Conservation (phyloP, 1,140 invertebrate genomes). For the Heliothis virescens region DNA sequence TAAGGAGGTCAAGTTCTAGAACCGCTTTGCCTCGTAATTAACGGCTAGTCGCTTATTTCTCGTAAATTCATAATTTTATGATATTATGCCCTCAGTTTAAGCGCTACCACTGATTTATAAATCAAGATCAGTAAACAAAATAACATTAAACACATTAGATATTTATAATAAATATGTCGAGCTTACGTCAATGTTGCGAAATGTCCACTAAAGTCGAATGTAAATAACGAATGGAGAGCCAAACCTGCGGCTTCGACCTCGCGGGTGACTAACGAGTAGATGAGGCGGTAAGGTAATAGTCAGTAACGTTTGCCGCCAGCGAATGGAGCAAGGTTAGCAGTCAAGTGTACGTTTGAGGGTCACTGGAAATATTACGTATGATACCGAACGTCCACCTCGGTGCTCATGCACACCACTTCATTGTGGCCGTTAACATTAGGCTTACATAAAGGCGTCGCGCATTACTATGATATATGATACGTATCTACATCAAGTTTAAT, state of each 20-base stretch:
- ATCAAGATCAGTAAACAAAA: slow-evolving; percentile 44
- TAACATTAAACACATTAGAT: slow-evolving; percentile 31
- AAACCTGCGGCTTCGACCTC: slow-evolving; percentile 66
- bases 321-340: slow-evolving; percentile 64
- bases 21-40: slow-evolving; percentile 53
- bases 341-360: slow-evolving; percentile 60
- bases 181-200: slow-evolving; percentile 30
- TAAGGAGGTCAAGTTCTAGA: slow-evolving; percentile 79
- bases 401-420: neutral
- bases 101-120: slow-evolving; percentile 10
- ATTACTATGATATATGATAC: slow-evolving; percentile 22
- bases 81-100: slow-evolving; percentile 37
- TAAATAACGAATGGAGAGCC: slow-evolving; percentile 69
- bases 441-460: slow-evolving; percentile 3
- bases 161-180: slow-evolving; percentile 1
- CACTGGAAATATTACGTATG: slow-evolving; percentile 53
- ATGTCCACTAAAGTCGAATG: slow-evolving; percentile 31
- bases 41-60: slow-evolving; percentile 44
- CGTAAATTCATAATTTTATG: slow-evolving; percentile 51
- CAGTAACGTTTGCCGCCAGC: slow-evolving; percentile 55
- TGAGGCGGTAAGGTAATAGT: slow-evolving; percentile 60
- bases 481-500: slow-evolving; percentile 8
- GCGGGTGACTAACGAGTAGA: slow-evolving; percentile 65
- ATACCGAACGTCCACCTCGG: slow-evolving; percentile 28
- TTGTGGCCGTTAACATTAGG: slow-evolving; percentile 24